Conservation (phyloP, 2,888 invertebrate species). For the Dendrolimus pini region DNA sequence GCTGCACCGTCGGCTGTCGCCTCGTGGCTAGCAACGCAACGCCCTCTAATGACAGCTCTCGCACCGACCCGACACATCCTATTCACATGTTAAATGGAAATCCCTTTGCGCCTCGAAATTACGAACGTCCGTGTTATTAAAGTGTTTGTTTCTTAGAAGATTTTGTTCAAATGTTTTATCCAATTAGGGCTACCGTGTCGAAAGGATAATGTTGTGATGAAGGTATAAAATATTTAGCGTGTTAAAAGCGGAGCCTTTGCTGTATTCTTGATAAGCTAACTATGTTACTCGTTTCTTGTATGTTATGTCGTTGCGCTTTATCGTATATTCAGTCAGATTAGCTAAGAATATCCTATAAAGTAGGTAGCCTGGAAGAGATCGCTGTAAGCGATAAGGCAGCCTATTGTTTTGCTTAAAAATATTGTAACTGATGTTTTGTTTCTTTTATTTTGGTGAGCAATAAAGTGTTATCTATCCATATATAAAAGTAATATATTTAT, state of each 20-base stretch:
- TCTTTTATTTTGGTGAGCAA: no score
- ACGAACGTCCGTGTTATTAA: slow-evolving; percentile 64
- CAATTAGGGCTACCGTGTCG: slow-evolving; percentile 78
- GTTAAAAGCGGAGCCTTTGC: slow-evolving; percentile 63
- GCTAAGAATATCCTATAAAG: no score
- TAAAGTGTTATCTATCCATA: no score
- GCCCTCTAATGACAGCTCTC: slow-evolving; percentile 56
- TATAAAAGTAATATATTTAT: no score
- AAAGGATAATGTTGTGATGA: slow-evolving; percentile 72
- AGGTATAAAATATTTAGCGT: slow-evolving; percentile 62
- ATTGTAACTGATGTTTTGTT: no score
- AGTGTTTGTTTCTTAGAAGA: slow-evolving; percentile 70
- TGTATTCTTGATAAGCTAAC: slow-evolving; percentile 15
- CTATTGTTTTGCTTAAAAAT: no score
- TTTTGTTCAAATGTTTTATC: slow-evolving; percentile 66
- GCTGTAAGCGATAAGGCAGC: no score
- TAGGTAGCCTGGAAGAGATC: no score
- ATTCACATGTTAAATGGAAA: slow-evolving; percentile 76
- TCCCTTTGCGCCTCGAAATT: slow-evolving; percentile 68
- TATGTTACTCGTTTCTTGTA: no score
- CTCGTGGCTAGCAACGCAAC: slow-evolving; percentile 20
- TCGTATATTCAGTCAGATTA: no score
- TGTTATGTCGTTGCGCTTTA: no score
- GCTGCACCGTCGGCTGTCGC: slow-evolving; percentile 17
- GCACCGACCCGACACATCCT: slow-evolving; percentile 63